Conservation (phyloP, 2,888 invertebrate genomes). For the Tinea semifulvella region DNA sequence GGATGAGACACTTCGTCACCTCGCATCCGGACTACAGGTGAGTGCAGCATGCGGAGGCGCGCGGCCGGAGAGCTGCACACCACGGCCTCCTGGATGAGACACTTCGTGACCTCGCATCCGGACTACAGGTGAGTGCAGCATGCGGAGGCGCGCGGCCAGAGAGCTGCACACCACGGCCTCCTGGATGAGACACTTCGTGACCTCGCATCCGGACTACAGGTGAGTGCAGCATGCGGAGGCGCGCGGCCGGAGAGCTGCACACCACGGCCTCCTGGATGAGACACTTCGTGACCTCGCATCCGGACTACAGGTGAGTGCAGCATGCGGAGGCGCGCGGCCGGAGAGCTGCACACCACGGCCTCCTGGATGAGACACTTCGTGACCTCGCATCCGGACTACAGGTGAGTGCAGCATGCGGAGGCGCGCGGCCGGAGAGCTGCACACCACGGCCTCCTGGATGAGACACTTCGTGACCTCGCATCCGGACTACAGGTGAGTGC, state of each 20-base stretch:
- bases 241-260: slow-evolving; percentile 87
- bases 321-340: slow-evolving; percentile 87
- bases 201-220: slow-evolving; percentile 90
- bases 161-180: slow-evolving; percentile 92
- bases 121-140: slow-evolving; percentile 86
- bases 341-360: slow-evolving; percentile 92
- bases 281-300: slow-evolving; percentile 86
- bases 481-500: slow-evolving; percentile 84
- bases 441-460: slow-evolving; percentile 96
- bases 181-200: slow-evolving; percentile 93
- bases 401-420: slow-evolving; percentile 83
- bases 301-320: slow-evolving; percentile 85
- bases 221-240: slow-evolving; percentile 79
- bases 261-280: slow-evolving; percentile 97
- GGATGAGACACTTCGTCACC: slow-evolving; percentile 91
- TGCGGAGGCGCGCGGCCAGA: slow-evolving; percentile 87
- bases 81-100: slow-evolving; percentile 94
- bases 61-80: slow-evolving; percentile 92
- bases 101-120: slow-evolving; percentile 87
- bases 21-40: slow-evolving; percentile 91
- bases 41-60: slow-evolving; percentile 78
- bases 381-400: slow-evolving; percentile 86
- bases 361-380: slow-evolving; percentile 95
- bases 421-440: slow-evolving; percentile 86
- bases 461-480: slow-evolving; percentile 89